A percentile compares a stretch with the other conserved stretches of the same genome.
phyloP scores from a whole-genome alignment of 2,113 vertebrate genomes.

The Sprattus sprattus region DNA sequence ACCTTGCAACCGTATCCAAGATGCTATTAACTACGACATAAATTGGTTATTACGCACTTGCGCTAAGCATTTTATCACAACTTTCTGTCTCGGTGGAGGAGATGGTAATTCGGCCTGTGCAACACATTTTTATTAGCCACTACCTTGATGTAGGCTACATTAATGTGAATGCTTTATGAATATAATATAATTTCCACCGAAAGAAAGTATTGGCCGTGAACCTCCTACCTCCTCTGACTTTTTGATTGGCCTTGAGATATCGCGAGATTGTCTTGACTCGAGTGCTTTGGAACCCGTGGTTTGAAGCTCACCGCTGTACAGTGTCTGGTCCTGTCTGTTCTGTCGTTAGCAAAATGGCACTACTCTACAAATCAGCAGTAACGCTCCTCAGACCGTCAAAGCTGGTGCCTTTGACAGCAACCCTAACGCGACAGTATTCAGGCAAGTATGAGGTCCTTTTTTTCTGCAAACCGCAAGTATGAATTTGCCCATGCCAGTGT shows the following conservation, averaged over 20 bases:
- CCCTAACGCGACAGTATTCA: slow-evolving; percentile 61
- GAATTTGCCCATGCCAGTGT: neutral
- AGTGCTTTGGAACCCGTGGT: neutral
- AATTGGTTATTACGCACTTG: too few relatives aligned
- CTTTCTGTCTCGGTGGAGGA: too few relatives aligned
- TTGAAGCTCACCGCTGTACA: neutral
- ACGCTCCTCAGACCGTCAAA: slow-evolving; percentile 54
- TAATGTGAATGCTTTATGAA: too few relatives aligned
- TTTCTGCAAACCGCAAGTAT: neutral
- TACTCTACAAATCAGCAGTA: slow-evolving; percentile 62
- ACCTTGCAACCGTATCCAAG: too few relatives aligned
- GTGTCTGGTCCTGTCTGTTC: neutral
- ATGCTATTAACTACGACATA: too few relatives aligned
- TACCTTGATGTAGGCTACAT: too few relatives aligned
- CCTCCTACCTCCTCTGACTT: neutral
- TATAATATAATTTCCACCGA: neutral
- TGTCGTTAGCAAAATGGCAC: slow-evolving; percentile 59
- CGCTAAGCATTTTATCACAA: too few relatives aligned
- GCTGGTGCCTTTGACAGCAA: slow-evolving; percentile 41
- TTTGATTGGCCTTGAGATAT: neutral
- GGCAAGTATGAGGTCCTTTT: slow-evolving; percentile 54
- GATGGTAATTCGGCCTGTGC: too few relatives aligned
- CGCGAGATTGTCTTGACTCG: neutral
- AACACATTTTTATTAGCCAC: too few relatives aligned
- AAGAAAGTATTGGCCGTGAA: neutral